These are phyloP conservation scores for Cyprinodon diabolis DNA, from an alignment of 2,797 vertebrate genomes.

Conservation along the genomic window DNA sequence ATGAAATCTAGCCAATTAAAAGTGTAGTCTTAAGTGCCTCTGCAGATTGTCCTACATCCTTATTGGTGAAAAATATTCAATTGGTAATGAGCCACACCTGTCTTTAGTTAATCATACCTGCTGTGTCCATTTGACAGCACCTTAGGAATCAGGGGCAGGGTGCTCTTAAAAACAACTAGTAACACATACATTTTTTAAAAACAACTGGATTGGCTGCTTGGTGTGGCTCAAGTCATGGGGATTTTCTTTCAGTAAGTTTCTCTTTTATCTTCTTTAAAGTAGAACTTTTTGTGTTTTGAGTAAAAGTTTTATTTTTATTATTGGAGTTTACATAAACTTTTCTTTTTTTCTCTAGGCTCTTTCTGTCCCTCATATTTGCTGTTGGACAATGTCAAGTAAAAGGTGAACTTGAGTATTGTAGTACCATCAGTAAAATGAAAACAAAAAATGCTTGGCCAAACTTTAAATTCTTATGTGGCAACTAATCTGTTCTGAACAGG, in stretches of 20 bases:
- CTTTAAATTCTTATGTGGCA: too few relatives aligned
- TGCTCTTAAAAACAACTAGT: not conserved
- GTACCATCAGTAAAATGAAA: too few relatives aligned
- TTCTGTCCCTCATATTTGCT: slow-evolving; percentile 25
- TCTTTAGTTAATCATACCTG: not conserved
- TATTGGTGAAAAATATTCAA: too few relatives aligned
- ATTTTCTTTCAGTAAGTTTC: slow-evolving; percentile 8
- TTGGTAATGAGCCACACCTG: not conserved
- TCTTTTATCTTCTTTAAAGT: too few relatives aligned
- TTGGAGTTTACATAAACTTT: too few relatives aligned
- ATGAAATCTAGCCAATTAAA: too few relatives aligned
- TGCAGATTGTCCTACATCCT: too few relatives aligned
- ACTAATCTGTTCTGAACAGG: not conserved
- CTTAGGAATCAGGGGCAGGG: too few relatives aligned
- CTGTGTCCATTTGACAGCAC: not conserved
- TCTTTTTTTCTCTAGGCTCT: slow-evolving; percentile 9
- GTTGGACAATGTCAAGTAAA: slow-evolving; percentile 3
- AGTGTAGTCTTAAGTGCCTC: too few relatives aligned
- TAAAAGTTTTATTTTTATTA: too few relatives aligned
- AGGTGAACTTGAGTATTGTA: not conserved
- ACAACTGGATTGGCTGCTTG: slow-evolving; percentile 10
- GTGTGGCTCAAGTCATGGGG: slow-evolving; percentile 22
- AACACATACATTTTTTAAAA: not conserved
- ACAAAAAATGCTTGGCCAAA: too few relatives aligned
- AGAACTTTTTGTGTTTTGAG: too few relatives aligned